Conservation (phyloP, 2,797 vertebrate species). For the Diceros bicornis region DNA sequence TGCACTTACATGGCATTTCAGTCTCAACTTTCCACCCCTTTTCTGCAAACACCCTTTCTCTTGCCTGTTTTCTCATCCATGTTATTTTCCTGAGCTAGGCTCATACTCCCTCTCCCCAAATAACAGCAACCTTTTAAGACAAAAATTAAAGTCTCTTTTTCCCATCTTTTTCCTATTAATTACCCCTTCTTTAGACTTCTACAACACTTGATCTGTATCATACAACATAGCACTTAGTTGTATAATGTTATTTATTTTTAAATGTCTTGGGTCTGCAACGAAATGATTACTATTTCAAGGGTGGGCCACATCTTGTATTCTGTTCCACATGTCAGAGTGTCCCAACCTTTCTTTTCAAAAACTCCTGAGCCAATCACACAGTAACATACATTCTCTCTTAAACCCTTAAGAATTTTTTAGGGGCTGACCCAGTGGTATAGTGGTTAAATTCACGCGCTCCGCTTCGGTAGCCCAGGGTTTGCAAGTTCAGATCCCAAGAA, state of each 20-base stretch:
- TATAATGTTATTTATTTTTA: constrained; percentile 8
- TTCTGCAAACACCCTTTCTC: not conserved
- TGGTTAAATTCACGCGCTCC: no score
- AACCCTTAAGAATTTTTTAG: not conserved
- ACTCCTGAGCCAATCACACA: not conserved
- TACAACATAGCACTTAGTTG: not conserved
- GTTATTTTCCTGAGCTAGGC: constrained; percentile 36
- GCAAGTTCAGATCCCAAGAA: no score
- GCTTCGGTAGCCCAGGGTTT: no score
- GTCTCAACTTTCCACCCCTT: not conserved
- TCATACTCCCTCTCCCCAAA: not conserved
- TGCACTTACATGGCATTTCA: not conserved
- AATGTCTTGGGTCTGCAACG: not conserved
- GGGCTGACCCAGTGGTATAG: no score
- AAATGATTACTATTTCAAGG: not conserved
- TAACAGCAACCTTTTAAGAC: not conserved
- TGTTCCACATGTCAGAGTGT: not conserved
- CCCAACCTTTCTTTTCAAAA: not conserved
- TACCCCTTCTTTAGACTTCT: not conserved
- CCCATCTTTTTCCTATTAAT: not conserved
- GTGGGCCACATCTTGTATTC: not conserved
- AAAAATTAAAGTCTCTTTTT: constrained; percentile 9
- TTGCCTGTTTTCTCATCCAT: not conserved
- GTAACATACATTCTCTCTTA: not conserved
- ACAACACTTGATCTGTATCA: not conserved